These are phyloP conservation scores for Sceloporus tristichus DNA, from an alignment of 2,113 vertebrate species.

Conservation along the genomic window DNA sequence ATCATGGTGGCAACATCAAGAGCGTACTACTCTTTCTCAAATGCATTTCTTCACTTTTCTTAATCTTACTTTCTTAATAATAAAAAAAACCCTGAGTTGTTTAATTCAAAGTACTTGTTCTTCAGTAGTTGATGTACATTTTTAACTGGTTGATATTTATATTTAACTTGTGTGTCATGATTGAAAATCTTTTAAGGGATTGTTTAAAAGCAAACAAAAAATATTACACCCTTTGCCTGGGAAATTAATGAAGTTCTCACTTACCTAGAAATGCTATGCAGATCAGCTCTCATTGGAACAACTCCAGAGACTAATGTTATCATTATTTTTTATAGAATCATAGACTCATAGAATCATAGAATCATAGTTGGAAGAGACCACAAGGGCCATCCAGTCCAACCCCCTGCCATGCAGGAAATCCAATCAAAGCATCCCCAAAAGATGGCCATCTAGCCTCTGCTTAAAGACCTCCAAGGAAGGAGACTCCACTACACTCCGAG, in stretches of 20 bases:
- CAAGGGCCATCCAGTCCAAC: no score
- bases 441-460: no score
- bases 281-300: conserved; percentile 3
- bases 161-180: not conserved
- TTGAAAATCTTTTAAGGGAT: not conserved
- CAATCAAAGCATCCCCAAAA: no score
- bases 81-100: no score
- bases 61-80: not conserved
- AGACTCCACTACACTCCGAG: no score
- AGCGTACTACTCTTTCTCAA: not conserved
- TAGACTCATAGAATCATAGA: no score
- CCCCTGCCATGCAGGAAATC: no score
- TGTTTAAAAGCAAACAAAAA: not conserved
- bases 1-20: no score
- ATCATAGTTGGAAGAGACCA: no score
- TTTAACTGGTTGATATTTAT: not conserved
- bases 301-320: conserved; percentile 22
- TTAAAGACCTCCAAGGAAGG: no score
- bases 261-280: not conserved
- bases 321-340: conserved; percentile 15
- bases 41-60: not conserved
- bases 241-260: conserved; percentile 5
- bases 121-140: not conserved
- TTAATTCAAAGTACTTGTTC: not conserved
- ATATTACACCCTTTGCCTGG: not conserved